Evolutionary conservation across 2,113 vertebrate genomes (phyloP).

Genomic region (Microcebus jonahi): DNA sequence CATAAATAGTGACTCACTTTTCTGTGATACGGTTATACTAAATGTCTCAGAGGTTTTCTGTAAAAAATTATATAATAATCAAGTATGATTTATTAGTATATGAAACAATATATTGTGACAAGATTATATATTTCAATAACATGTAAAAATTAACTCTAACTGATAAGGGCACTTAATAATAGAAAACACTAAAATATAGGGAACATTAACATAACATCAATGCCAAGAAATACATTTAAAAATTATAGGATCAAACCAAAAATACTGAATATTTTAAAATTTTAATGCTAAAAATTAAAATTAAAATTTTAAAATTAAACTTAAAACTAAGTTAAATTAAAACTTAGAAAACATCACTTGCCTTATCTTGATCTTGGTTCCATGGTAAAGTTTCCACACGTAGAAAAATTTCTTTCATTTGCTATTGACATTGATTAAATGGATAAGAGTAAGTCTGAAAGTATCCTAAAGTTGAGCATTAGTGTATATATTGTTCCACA

Average conservation of each 20-base stretch:
- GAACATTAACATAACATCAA: not conserved
- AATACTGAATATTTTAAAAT: constrained; percentile 49
- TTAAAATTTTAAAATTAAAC: no score
- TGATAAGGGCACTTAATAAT: not conserved
- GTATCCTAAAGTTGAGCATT: not conserved
- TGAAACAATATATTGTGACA: not conserved
- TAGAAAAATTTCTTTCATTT: constrained; percentile 32
- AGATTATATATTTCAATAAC: not conserved
- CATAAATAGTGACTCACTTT: constrained; percentile 3
- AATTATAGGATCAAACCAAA: not conserved
- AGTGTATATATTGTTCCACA: not conserved
- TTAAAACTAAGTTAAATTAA: no score
- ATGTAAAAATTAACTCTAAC: constrained; percentile 22
- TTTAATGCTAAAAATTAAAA: no score
- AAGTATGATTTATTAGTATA: not conserved
- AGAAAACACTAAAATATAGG: not conserved
- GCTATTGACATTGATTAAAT: not conserved
- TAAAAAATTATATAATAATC: constrained; percentile 30
- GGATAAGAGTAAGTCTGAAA: constrained; percentile 13
- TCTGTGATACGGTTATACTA: not conserved
- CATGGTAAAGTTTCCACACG: not conserved
- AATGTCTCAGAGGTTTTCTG: not conserved
- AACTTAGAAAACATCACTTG: not conserved
- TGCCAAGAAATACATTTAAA: not conserved
- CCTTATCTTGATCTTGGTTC: not conserved